These are phyloP conservation scores for Melanotaenia parkinsoni DNA, from an alignment of 2,797 vertebrate genomes.

Conservation along the genomic window DNA sequence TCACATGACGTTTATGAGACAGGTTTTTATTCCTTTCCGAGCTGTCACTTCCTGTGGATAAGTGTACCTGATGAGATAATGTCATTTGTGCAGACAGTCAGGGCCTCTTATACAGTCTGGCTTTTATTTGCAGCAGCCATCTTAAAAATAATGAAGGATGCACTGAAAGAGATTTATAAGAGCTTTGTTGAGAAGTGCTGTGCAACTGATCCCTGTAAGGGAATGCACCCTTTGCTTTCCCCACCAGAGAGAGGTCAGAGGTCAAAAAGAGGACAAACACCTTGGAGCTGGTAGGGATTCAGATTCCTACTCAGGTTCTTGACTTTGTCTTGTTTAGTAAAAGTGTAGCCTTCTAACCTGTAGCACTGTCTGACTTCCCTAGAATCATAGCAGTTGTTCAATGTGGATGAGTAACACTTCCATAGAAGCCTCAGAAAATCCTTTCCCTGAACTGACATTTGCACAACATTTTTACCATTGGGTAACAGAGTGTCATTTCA, in stretches of 20 bases:
- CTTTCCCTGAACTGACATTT: constrained; percentile 67
- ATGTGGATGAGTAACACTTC: constrained; percentile 58
- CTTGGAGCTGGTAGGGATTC: constrained; percentile 20
- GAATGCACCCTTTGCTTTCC: constrained; percentile 10
- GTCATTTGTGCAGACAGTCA: constrained; percentile 36
- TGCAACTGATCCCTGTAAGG: constrained; percentile 27
- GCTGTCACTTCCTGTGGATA: constrained; percentile 66
- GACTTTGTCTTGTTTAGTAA: not conserved
- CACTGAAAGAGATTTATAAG: constrained; percentile 32
- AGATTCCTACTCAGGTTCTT: constrained; percentile 26
- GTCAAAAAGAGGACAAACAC: constrained; percentile 45
- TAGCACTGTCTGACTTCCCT: not conserved
- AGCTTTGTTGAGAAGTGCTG: constrained; percentile 39
- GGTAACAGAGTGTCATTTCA: constrained; percentile 63
- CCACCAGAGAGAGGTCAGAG: constrained; percentile 41
- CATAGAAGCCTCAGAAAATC: constrained; percentile 43
- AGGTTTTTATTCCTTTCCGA: constrained; percentile 65
- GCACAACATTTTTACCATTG: constrained; percentile 66
- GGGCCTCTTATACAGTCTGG: constrained; percentile 32
- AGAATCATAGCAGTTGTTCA: not conserved
- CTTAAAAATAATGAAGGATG: constrained; percentile 40
- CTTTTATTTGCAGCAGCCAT: constrained; percentile 16
- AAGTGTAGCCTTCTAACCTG: not conserved
- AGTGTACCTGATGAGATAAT: constrained; percentile 53
- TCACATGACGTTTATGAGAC: constrained; percentile 45